These are phyloP conservation scores for Colletes gigas DNA, from an alignment of 1,140 invertebrate species.

Conservation along the genomic window DNA sequence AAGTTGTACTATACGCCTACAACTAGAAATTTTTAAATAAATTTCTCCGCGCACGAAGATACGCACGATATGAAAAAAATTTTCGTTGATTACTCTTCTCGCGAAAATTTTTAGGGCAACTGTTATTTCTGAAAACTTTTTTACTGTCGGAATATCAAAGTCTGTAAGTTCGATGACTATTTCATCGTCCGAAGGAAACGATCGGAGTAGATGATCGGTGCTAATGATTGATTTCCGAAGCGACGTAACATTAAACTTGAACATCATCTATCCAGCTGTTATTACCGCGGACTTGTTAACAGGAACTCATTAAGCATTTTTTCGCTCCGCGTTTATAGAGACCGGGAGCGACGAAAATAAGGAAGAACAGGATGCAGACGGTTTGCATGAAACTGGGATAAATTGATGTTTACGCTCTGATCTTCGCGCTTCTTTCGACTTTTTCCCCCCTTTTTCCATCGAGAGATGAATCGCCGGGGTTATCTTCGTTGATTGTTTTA, in stretches of 20 bases:
- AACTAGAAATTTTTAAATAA: background rate
- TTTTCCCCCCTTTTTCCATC: background rate
- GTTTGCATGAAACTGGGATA: background rate
- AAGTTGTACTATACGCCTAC: too few relatives aligned
- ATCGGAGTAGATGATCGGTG: background rate
- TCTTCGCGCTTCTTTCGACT: slow-evolving; percentile 2
- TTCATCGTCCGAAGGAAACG: background rate
- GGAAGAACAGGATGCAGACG: background rate
- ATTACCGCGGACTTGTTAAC: background rate
- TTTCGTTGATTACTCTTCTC: too few relatives aligned
- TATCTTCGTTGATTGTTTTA: slow-evolving; percentile 74
- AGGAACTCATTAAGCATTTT: slow-evolving; percentile 8
- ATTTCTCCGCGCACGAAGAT: too few relatives aligned
- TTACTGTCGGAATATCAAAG: too few relatives aligned
- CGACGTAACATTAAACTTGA: background rate
- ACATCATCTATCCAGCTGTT: background rate
- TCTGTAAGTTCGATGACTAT: too few relatives aligned
- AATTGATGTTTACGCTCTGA: slow-evolving; percentile 2
- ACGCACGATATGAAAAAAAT: too few relatives aligned
- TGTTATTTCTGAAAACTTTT: too few relatives aligned
- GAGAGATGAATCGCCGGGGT: slow-evolving; percentile 48
- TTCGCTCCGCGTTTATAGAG: background rate
- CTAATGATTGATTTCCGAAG: background rate
- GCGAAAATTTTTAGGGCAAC: too few relatives aligned
- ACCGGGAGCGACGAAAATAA: slow-evolving; percentile 2